Evolutionary conservation across 2,797 vertebrate genomes (phyloP).

Genomic region (Parotocinclus haroldoi): DNA sequence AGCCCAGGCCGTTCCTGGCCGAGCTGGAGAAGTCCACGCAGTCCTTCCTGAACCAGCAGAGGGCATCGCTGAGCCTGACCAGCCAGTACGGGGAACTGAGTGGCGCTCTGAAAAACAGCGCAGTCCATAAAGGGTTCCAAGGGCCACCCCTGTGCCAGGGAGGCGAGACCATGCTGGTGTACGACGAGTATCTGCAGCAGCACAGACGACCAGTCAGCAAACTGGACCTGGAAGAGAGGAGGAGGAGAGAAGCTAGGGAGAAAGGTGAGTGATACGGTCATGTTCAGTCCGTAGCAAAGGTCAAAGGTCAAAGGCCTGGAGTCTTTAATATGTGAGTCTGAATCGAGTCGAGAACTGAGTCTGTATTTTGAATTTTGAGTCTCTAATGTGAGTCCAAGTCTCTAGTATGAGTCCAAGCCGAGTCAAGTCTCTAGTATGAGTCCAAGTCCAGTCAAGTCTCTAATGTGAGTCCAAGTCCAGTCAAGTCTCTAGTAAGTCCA

Average conservation of each 20-base stretch:
- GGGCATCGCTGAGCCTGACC: conserved; percentile 72
- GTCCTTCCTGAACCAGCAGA: conserved; percentile 85
- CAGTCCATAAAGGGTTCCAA: conserved; percentile 67
- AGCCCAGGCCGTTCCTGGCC: conserved; percentile 80
- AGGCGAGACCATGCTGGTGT: conserved; percentile 80
- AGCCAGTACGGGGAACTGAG: conserved; percentile 75
- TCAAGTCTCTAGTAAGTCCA: no score
- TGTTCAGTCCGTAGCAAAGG: background rate
- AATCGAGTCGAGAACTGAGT: no score
- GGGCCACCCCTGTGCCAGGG: conserved; percentile 49
- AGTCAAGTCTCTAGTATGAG: no score
- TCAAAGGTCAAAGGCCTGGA: no score
- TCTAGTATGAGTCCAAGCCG: no score
- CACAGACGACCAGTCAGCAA: conserved; percentile 91
- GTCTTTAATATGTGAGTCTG: no score
- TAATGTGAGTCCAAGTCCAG: no score
- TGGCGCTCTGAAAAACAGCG: conserved; percentile 68
- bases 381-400: no score
- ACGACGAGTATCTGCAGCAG: conserved; percentile 89
- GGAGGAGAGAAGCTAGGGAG: conserved; percentile 86
- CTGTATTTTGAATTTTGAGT: no score
- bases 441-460: no score
- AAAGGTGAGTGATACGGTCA: conserved; percentile 74
- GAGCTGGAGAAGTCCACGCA: conserved; percentile 94
- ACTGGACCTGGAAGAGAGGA: conserved; percentile 90